A percentile compares a stretch with the other conserved stretches of the same genome.
Evolutionary conservation across 1,140 invertebrate species (phyloP).

Genomic region (Dermatophagoides farinae): DNA sequence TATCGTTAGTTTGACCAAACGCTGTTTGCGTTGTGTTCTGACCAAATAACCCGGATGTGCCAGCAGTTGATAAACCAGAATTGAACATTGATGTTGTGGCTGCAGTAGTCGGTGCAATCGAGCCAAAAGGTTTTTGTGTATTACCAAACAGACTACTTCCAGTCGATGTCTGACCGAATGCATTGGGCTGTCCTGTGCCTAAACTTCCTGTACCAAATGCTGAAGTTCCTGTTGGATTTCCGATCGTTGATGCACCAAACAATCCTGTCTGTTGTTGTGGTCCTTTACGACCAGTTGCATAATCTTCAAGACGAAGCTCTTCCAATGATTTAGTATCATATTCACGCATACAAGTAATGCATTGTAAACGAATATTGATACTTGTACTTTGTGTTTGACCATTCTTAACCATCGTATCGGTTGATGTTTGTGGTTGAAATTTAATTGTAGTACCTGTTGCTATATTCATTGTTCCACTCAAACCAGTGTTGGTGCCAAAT

Average conservation of each 20-base stretch:
- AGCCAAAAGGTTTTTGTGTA: conserved; percentile 20
- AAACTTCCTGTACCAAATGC: not conserved
- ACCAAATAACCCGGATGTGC: conserved; percentile 10
- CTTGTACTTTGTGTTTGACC: conserved; percentile 41
- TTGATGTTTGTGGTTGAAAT: conserved; percentile 63
- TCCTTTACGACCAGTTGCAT: conserved; percentile 60
- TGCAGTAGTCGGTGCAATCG: conserved; percentile 18
- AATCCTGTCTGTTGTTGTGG: conserved; percentile 8
- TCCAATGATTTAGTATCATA: conserved; percentile 84
- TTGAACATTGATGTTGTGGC: not conserved
- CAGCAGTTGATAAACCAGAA: not conserved
- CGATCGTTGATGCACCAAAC: conserved; percentile 18
- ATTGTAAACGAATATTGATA: conserved; percentile 76
- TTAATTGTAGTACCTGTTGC: conserved; percentile 49
- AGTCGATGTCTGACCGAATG: not conserved
- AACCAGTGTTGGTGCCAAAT: not conserved
- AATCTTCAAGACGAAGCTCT: conserved; percentile 82
- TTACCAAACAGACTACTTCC: conserved; percentile 13
- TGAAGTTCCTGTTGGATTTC: conserved; percentile 7
- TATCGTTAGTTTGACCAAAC: not conserved
- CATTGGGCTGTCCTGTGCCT: not conserved
- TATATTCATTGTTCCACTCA: not conserved
- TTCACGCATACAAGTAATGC: conserved; percentile 93
- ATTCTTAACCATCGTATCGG: conserved; percentile 73
- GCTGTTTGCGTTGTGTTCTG: conserved; percentile 12